Base-by-base conservation (phyloP, 2,113 vertebrate genomes). In the Clupea harengus region DNA sequence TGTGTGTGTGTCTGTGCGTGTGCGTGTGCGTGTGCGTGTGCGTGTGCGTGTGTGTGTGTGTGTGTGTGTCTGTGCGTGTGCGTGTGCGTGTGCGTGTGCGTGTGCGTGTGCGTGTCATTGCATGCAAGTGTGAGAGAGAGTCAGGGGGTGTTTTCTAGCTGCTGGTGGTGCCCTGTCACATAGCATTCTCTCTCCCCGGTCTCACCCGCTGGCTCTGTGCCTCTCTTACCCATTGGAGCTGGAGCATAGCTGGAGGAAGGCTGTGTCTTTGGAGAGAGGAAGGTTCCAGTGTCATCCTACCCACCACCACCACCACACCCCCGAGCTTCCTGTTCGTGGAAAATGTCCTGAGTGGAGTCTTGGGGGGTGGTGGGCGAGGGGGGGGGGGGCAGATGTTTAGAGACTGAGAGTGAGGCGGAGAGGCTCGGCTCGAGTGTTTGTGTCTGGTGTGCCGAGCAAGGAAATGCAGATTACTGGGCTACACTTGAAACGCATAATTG, bases 151-250 rank as follows among this genome's bases (percentile, higher is more conserved):
- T 13, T 39, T 11, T 39, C 28, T 15, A 17, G 11, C 83, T 87
- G 89, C 85, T 88, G 92, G 86, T 86, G 89, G 83, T 81, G 87
- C 86, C 84, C 87, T 90, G 92, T 94, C 92, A 90, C 88, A 91
- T 64, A 90, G 85, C 85, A 89, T 89, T 92, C 87, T 88, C 83
- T 81, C 82, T 86, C 2, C 28, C 20, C 8, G 1, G 1, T 39
- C 39, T 64, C 60, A 20, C 20, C 22, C 60, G 20, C 60, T 22
- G n/a, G 10, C 8, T 13, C 64, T 72, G 10, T 13, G 25, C 2
- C 72, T 15, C 72, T 32, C 72, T 4, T 3, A 0, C 28, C 60
- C 72, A 11, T 7, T 13, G 4, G 1, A 8, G n/a, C 64, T 72
- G 39, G 39, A 39, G 39, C 25, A 2, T 7, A 28, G 64, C 28